These are phyloP conservation scores for Drosophila incognita DNA, from an alignment of 2,888 invertebrate genomes.

Conservation along the genomic window DNA sequence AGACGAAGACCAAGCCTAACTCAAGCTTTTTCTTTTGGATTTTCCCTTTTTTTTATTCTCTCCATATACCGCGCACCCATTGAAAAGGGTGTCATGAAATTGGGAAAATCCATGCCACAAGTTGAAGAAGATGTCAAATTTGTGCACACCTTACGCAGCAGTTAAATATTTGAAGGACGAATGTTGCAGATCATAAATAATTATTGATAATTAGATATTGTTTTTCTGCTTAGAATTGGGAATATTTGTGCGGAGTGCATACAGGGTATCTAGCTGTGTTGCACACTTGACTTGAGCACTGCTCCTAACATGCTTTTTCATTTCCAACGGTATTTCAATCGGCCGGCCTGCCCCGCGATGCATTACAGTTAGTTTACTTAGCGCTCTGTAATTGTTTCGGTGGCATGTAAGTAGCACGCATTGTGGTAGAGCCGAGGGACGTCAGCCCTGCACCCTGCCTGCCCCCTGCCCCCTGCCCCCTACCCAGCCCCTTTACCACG, in stretches of 20 bases:
- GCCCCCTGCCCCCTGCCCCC: not conserved
- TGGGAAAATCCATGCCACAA: not conserved
- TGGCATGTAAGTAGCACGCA: constrained; percentile 80
- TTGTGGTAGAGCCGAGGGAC: constrained; percentile 48
- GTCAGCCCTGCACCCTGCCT: not conserved
- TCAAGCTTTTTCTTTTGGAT: constrained; percentile 53
- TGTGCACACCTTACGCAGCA: not conserved
- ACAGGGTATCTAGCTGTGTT: not conserved
- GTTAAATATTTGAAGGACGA: not conserved
- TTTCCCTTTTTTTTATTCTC: constrained; percentile 47
- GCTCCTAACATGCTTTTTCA: constrained; percentile 22
- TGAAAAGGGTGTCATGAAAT: not conserved
- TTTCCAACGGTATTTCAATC: constrained; percentile 75
- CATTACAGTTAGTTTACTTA: constrained; percentile 80
- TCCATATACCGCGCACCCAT: constrained; percentile 6
- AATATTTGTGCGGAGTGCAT: too few species aligned
- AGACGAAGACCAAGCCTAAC: constrained; percentile 6
- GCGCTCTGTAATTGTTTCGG: constrained; percentile 80
- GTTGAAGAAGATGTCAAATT: not conserved
- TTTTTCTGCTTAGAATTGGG: not conserved
- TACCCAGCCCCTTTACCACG: not conserved
- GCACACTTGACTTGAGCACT: not conserved
- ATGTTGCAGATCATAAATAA: not conserved
- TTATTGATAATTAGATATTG: not conserved
- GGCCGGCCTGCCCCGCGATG: constrained; percentile 32